Percentiles rank a stretch among this genome's conserved stretches.
Evolutionary conservation across 1,140 invertebrate genomes (phyloP).

Genomic region (Meloidogyne chitwoodi): DNA sequence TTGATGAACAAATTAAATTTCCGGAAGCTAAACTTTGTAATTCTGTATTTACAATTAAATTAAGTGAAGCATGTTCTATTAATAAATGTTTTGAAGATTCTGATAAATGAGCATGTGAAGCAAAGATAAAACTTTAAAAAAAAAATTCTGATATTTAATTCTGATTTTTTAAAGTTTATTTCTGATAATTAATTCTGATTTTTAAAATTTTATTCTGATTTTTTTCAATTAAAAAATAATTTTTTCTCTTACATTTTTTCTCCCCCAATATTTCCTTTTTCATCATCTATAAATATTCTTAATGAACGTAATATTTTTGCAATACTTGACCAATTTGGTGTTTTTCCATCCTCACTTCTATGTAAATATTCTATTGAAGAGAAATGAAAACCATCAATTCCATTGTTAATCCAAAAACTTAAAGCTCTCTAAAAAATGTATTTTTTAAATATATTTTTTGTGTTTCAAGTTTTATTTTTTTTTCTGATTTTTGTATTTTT

Average conservation of each 20-base stretch:
- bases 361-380: conserved; percentile 39
- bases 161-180: neutral
- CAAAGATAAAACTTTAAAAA: conserved; percentile 40
- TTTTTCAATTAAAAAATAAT: neutral
- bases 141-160: neutral
- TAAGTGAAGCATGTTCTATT: conserved; percentile 26
- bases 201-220: neutral
- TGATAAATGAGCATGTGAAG: conserved; percentile 36
- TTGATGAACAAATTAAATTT: conserved; percentile 34
- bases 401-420: conserved; percentile 39
- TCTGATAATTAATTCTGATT: neutral
- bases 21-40: conserved; percentile 33
- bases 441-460: neutral
- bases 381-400: conserved; percentile 48
- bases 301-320: neutral
- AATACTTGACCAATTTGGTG: conserved; percentile 20
- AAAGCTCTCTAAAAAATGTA: conserved; percentile 29
- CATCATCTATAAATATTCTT: conserved; percentile 22
- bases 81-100: conserved; percentile 32
- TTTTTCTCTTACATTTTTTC: neutral
- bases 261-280: neutral
- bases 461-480: neutral
- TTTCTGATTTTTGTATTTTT: neutral
- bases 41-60: conserved; percentile 47
- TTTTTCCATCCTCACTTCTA: conserved; percentile 33